These are phyloP conservation scores for Mormyrus proboscirostris DNA, from an alignment of 2,797 vertebrate genomes.

Conservation along the genomic window DNA sequence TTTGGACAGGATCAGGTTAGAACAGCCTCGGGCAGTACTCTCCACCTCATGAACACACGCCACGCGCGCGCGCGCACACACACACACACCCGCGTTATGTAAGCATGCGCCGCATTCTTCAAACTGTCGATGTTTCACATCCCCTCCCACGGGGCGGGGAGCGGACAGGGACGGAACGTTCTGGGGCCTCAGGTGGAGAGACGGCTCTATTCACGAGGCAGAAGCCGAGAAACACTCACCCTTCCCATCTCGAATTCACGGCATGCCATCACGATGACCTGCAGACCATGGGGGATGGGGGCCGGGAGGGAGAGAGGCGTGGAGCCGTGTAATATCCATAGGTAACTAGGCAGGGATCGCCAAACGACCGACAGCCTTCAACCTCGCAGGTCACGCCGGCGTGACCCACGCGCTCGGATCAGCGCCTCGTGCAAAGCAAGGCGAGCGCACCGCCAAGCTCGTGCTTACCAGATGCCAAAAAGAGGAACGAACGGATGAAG, in stretches of 20 bases:
- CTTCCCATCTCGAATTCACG: slow-evolving; percentile 98
- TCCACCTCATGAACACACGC: not conserved
- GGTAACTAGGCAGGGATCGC: not conserved
- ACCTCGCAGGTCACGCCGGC: not conserved
- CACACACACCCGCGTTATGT: too few species aligned
- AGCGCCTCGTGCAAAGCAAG: not conserved
- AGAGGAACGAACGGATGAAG: not conserved
- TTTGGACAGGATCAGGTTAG: not conserved
- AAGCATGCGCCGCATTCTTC: not conserved
- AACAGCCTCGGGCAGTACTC: not conserved
- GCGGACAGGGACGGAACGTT: not conserved
- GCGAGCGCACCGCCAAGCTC: not conserved
- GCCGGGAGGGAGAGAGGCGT: not conserved
- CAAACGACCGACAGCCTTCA: not conserved
- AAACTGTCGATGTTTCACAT: not conserved
- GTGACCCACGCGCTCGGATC: not conserved
- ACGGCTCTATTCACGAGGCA: not conserved
- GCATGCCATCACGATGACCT: slow-evolving; percentile 97
- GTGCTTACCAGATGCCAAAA: not conserved
- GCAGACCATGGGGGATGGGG: slow-evolving; percentile 20
- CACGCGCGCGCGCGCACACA: not conserved
- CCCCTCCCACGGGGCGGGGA: not conserved
- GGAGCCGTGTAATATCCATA: not conserved
- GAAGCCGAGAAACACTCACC: slow-evolving; percentile 62
- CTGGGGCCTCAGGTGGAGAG: not conserved